These are phyloP conservation scores for Melanogrammus aeglefinus DNA, from an alignment of 2,797 vertebrate genomes.

Conservation along the genomic window DNA sequence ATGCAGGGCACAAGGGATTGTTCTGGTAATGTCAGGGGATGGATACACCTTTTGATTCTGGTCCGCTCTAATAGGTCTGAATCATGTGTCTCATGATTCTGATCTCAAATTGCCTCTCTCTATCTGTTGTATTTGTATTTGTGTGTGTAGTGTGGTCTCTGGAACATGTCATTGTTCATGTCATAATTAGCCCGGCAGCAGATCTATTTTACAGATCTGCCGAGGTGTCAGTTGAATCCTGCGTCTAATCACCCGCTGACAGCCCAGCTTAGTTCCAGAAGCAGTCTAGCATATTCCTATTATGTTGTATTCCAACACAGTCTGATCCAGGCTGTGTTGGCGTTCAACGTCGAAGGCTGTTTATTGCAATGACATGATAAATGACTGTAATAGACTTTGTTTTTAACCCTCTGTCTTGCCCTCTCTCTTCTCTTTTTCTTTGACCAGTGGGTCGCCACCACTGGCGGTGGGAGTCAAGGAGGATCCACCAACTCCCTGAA, in stretches of 20 bases:
- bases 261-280: background rate
- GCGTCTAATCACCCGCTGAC: slow-evolving; percentile 5
- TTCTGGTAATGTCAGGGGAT: too few species aligned
- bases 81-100: too few species aligned
- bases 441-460: slow-evolving; percentile 65
- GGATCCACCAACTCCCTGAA: slow-evolving; percentile 77
- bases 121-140: background rate
- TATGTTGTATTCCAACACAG: background rate
- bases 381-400: background rate
- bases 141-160: background rate
- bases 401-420: background rate
- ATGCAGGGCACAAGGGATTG: too few species aligned
- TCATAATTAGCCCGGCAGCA: background rate
- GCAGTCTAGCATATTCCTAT: background rate
- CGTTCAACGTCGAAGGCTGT: background rate
- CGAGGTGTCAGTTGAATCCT: background rate
- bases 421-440: background rate
- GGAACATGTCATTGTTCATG: background rate
- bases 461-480: slow-evolving; percentile 68
- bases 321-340: background rate
- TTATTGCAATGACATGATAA: background rate
- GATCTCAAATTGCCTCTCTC: background rate
- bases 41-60: too few species aligned
- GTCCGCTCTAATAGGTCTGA: too few species aligned
- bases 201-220: background rate